Evolutionary conservation across 2,888 invertebrate species (phyloP), one percentile per base, ranked within the genome.

Genomic region (Notocelia uddmanniana): DNA sequence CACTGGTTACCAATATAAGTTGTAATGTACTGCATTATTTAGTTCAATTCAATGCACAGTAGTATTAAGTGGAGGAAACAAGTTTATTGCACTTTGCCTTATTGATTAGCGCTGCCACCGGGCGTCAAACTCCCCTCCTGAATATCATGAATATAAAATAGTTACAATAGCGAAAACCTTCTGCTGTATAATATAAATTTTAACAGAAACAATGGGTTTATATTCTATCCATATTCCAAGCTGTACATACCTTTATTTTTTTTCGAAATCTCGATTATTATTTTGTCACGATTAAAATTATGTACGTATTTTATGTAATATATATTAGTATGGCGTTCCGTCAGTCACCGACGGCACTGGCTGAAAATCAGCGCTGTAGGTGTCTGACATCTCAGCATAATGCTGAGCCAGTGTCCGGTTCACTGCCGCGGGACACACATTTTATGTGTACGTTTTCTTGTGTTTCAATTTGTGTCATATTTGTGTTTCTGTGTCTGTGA

Each of bases 51-150:
- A 31, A 10, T 41, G 54, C 54, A 34, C 34, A 23, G 31, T 31
- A 50, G 23, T 48, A 26, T 21, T 50, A 26, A 26, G 10, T 58
- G 45, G 26, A 54, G 15, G 26, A 26, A 48, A 19, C 21, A 21
- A 50, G 69, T 69, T 64, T 64, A 58, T 50, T 58, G 69, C 69
- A 69, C 69, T 63, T 23, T 69, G 63, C 60, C 18, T 37, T 69
- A 63, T 69, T 63, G 57, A 62, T 57, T 63, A 54, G 15, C 26
- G 21, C 23, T 23, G 41, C 41, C 37, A 54, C 26, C 62, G 11
- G 67, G 19, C 45, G 55, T 54, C 69, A 55, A 69, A 45, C 55
- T 63, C 31, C 69, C 68, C 18, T 69, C 45, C 48, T 55, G 55
- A 63, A 69, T 55, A 63, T 55, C 69, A 57, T 55, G 54, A 69